Conservation (phyloP, 2,888 invertebrate species). For the Chrysina gloriosa region DNA sequence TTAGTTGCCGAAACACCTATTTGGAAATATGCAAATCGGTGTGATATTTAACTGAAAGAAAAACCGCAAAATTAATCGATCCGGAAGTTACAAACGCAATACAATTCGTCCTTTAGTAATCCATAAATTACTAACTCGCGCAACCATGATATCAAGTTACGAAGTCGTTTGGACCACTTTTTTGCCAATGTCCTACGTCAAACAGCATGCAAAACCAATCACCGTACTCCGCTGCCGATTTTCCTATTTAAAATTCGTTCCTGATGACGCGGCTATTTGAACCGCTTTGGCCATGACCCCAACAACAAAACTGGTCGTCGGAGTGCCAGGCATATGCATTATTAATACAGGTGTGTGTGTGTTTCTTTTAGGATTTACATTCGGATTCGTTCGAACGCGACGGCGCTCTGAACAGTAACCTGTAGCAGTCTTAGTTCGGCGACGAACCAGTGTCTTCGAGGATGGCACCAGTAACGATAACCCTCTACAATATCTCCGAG, state of each 20-base stretch:
- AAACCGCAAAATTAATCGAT: no score
- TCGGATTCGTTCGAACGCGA: not conserved
- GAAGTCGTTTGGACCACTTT: no score
- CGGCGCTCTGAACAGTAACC: not conserved
- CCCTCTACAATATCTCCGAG: conserved; percentile 7
- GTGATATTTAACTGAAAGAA: no score
- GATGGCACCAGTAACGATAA: conserved; percentile 19
- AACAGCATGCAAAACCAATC: no score
- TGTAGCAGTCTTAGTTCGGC: not conserved
- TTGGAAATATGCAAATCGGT: no score
- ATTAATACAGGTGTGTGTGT: not conserved
- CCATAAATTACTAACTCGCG: no score
- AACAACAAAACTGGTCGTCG: conserved; percentile 4
- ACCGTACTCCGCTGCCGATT: no score
- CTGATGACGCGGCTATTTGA: not conserved
- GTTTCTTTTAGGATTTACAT: conserved; percentile 5
- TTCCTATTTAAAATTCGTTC: not conserved
- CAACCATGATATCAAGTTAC: no score
- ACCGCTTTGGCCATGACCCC: conserved; percentile 1
- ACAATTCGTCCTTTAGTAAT: no score
- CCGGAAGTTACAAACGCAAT: no score
- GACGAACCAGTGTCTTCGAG: conserved; percentile 9
- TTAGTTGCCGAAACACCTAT: no score
- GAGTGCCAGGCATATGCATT: not conserved
- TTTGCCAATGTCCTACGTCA: no score